Evolutionary conservation across 1,140 invertebrate species (phyloP).

Genomic region (Cylas formicarius): DNA sequence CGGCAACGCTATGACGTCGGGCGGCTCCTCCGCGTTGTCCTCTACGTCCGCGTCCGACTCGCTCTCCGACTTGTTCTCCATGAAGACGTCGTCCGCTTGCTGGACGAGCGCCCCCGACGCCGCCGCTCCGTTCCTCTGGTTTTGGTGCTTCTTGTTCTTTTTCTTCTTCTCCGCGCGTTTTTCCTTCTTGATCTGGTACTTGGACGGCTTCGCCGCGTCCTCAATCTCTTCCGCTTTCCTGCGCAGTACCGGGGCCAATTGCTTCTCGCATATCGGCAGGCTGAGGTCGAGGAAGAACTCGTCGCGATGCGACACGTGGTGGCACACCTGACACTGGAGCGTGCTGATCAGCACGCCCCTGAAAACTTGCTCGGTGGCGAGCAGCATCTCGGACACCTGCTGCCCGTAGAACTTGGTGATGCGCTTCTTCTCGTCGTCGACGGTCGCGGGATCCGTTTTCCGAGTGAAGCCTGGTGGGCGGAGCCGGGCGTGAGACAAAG

Average conservation of each 20-base stretch:
- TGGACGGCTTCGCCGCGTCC: conserved; percentile 53
- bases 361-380: conserved; percentile 79
- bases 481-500: conserved; percentile 41
- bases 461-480: conserved; percentile 26
- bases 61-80: conserved; percentile 50
- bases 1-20: conserved; percentile 11
- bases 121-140: conserved; percentile 21
- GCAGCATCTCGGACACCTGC: conserved; percentile 70
- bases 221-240: conserved; percentile 44
- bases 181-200: conserved; percentile 63
- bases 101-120: conserved; percentile 2
- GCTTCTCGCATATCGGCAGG: conserved; percentile 73
- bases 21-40: conserved; percentile 61
- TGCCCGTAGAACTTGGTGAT: conserved; percentile 76
- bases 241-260: conserved; percentile 49
- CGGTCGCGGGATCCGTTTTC: conserved; percentile 59
- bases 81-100: conserved; percentile 26
- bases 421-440: conserved; percentile 65
- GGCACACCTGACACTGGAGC: conserved; percentile 82
- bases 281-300: conserved; percentile 89
- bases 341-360: conserved; percentile 85
- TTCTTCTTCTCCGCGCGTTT: conserved; percentile 54
- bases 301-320: conserved; percentile 73
- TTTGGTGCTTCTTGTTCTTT: conserved; percentile 38
- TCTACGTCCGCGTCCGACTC: conserved; percentile 74